These are phyloP conservation scores for Drosophila picticornis DNA, from an alignment of 2,888 invertebrate species.

Conservation along the genomic window DNA sequence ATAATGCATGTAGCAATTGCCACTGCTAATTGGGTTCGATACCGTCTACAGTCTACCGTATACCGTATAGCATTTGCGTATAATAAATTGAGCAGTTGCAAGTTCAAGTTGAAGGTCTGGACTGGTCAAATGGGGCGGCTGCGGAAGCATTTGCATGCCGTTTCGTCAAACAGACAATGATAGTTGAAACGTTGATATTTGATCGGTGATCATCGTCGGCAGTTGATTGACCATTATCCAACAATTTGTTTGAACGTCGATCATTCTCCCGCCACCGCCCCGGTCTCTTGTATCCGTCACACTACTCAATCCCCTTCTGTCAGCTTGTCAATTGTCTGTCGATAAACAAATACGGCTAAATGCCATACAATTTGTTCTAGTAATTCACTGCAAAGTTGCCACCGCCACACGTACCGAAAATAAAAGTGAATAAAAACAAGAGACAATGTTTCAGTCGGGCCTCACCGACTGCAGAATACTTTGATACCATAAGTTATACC, in stretches of 20 bases:
- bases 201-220: slow-evolving; percentile 39
- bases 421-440: not conserved
- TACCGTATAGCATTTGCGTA: slow-evolving; percentile 43
- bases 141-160: slow-evolving; percentile 28
- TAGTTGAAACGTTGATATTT: slow-evolving; percentile 40
- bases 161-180: slow-evolving; percentile 22
- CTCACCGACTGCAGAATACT: not conserved
- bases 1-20: slow-evolving; percentile 64
- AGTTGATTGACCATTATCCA: slow-evolving; percentile 71
- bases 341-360: slow-evolving; percentile 55
- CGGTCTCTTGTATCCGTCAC: not conserved
- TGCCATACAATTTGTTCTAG: slow-evolving; percentile 51
- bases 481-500: not conserved
- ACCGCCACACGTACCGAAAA: slow-evolving; percentile 35
- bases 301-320: not conserved
- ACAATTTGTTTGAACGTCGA: slow-evolving; percentile 58
- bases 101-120: slow-evolving; percentile 70
- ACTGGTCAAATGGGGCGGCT: not conserved
- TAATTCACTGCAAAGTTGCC: slow-evolving; percentile 45
- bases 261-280: not conserved
- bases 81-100: slow-evolving; percentile 40
- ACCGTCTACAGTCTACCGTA: too few species aligned
- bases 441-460: not conserved
- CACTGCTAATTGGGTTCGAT: slow-evolving; percentile 58
- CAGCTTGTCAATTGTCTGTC: slow-evolving; percentile 66